These are phyloP conservation scores for Hippopotamyrus pictus DNA, from an alignment of 2,797 vertebrate species.

Conservation along the genomic window DNA sequence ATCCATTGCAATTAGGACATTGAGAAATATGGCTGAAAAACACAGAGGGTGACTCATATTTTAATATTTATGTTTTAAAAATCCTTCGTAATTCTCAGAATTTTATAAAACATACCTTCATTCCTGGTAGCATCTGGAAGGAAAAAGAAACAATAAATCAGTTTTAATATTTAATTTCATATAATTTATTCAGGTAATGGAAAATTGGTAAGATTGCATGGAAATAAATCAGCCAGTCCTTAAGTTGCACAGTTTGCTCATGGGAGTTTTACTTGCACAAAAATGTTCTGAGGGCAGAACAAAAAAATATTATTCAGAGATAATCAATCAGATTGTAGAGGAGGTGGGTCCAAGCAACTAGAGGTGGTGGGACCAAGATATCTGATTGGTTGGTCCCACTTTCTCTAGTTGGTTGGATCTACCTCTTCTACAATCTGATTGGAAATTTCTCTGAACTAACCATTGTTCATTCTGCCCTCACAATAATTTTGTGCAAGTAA, in stretches of 20 bases:
- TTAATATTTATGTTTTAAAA: neutral
- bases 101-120: constrained; percentile 56
- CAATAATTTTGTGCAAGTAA: neutral
- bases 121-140: constrained; percentile 60
- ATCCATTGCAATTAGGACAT: constrained; percentile 38
- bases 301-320: neutral
- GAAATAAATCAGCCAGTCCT: neutral
- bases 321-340: neutral
- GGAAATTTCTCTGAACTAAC: neutral
- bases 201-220: neutral
- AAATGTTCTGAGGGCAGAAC: neutral
- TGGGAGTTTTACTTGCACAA: neutral
- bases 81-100: neutral
- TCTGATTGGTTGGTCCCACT: neutral
- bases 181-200: neutral
- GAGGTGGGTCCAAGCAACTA: neutral
- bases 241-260: neutral
- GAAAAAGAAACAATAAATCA: constrained; percentile 23
- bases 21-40: constrained; percentile 18
- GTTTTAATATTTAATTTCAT: neutral
- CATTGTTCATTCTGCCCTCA: neutral
- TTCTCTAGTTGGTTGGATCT: neutral
- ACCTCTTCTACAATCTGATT: neutral
- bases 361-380: neutral
- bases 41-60: neutral